Conservation (phyloP, 2,888 invertebrate species). For the Orthosia gothica region DNA sequence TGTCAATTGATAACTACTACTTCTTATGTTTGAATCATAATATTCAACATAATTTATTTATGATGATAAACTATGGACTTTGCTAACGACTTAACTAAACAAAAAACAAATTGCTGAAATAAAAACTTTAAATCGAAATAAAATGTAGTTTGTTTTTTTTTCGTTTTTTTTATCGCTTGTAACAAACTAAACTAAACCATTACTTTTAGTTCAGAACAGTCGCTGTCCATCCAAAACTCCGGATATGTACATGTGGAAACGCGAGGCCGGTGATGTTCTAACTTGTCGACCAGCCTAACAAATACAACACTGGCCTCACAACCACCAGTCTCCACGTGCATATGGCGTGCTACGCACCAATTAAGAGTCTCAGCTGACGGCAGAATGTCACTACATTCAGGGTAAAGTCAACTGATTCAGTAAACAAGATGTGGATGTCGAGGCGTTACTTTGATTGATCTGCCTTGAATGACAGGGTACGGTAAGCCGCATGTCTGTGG, state of each 20-base stretch:
- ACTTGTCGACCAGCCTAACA: not conserved
- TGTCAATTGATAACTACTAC: no score
- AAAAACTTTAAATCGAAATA: no score
- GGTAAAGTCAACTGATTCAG: conserved; percentile 3
- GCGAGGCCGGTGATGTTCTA: not conserved
- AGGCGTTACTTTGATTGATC: not conserved
- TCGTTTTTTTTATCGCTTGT: no score
- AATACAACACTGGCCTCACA: not conserved
- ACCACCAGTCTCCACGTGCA: not conserved
- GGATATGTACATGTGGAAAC: not conserved
- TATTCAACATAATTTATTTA: no score
- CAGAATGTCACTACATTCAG: no score
- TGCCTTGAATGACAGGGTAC: not conserved
- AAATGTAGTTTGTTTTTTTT: no score
- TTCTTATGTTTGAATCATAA: no score
- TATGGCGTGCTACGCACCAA: conserved; percentile 3
- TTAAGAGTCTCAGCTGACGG: not conserved
- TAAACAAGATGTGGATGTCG: conserved; percentile 2
- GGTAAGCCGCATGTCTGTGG: no score
- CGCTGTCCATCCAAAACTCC: not conserved
- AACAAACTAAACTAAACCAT: not conserved
- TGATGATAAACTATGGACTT: no score
- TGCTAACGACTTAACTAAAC: no score
- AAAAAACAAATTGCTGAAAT: no score
- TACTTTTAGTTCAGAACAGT: not conserved